phyloP scores from a whole-genome alignment of 2,113 vertebrate species.

The Aythya baeri region DNA sequence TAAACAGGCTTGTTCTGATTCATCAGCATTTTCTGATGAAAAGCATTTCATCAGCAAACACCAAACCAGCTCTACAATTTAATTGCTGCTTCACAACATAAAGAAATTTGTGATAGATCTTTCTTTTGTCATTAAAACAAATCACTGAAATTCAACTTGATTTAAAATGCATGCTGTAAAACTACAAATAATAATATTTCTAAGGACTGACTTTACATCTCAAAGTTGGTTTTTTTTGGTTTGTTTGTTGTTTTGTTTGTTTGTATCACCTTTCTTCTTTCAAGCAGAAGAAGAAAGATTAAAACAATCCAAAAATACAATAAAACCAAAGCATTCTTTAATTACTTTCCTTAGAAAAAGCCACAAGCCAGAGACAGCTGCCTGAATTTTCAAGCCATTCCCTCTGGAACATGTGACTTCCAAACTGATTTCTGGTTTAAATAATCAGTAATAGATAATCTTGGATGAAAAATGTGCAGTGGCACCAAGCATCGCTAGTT shows the following conservation, averaged over 20 bases:
- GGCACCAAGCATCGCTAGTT: not conserved
- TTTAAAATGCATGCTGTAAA: conserved; percentile 46
- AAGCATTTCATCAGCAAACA: conserved; percentile 37
- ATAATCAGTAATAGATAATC: not conserved
- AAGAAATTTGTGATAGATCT: conserved; percentile 19
- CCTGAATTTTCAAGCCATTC: conserved; percentile 4
- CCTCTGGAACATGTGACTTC: not conserved
- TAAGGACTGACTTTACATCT: conserved; percentile 11
- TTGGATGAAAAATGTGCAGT: not conserved
- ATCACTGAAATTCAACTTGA: conserved; percentile 31
- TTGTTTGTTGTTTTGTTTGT: not conserved
- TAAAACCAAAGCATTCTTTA: conserved; percentile 13
- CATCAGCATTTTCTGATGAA: conserved; percentile 24
- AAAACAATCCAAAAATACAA: conserved; percentile 28
- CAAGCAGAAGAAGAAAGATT: conserved; percentile 13
- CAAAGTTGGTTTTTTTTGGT: not conserved
- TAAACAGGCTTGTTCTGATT: not conserved
- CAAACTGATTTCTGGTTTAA: not conserved
- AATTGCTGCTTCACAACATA: conserved; percentile 28
- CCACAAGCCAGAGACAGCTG: conserved; percentile 11
- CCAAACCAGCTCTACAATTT: conserved; percentile 32
- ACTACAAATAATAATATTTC: conserved; percentile 25
- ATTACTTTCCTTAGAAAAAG: conserved; percentile 12
- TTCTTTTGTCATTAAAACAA: conserved; percentile 42
- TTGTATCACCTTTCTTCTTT: not conserved